Base-by-base conservation (phyloP, 2,113 vertebrate genomes). In the Sapayoa aenigma region DNA sequence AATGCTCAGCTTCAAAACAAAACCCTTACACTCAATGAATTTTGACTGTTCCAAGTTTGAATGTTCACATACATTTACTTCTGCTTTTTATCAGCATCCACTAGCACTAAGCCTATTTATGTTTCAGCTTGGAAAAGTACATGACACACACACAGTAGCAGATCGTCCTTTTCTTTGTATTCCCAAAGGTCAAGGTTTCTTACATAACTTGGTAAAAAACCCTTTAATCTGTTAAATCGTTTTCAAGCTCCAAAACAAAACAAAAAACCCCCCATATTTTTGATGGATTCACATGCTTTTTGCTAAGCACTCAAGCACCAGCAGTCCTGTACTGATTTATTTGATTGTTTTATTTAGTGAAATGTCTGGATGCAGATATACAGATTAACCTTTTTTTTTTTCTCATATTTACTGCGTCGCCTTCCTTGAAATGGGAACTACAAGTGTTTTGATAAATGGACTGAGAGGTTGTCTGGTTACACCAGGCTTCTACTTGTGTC, bases 401-500 rank as follows among this genome's bases (percentile, higher is more conserved):
- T 17, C 89, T 92, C 56, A 95, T 97, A 96, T 95, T 96, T 96
- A 96, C 94, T 94, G 85, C 49, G 97, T 94, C 96, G 79, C 96
- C 95, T 97, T 90, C 63, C 87, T 94, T 97, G 94, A 96, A 96
- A 96, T 59, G 74, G 79, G 81, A 93, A 50, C 88, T 94, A 44
- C 59, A 83, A 95, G 73, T 47, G 76, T 68, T 97, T 94, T 97
- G 96, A 97, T 96, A 97, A 97, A 96, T 96, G 94, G 93, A 50
- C 68, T 89, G 68, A 91, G 90, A 97, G 97, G 95, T 96, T 95
- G 95, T 97, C 96, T 97, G 96, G 94, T 95, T 96, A 95, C 89
- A 90, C 87, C 33, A 65, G 52, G 85, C 75, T 96, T 96, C 91
- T 85, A 4, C 72, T 86, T 31, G 56, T 79, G 87, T 94, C 92